phyloP scores from a whole-genome alignment of 2,797 vertebrate species.

The Notoglanidium macrostoma region DNA sequence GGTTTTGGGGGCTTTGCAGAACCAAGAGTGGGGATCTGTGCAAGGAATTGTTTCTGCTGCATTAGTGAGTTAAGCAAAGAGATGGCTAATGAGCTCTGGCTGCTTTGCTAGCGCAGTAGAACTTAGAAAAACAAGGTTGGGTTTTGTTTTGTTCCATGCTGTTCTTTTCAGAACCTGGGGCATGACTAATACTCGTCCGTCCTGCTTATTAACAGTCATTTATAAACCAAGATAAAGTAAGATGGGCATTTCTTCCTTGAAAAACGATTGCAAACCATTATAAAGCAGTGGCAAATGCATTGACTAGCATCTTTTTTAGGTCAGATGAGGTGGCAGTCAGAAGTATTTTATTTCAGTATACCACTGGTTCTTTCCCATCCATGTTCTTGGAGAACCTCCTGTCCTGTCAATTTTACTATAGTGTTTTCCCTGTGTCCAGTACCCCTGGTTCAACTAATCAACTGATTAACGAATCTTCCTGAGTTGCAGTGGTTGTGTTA shows the following conservation, averaged over 20 bases:
- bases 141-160: constrained; percentile 19
- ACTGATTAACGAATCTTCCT: neutral
- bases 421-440: neutral
- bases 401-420: neutral
- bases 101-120: neutral
- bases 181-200: neutral
- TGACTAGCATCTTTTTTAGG: neutral
- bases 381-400: neutral
- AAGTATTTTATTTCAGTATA: neutral
- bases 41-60: constrained; percentile 25
- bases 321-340: neutral
- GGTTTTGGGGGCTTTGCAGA: constrained; percentile 21
- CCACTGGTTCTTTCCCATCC: neutral
- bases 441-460: neutral
- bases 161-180: constrained; percentile 11
- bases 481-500: neutral
- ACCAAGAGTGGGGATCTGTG: constrained; percentile 25
- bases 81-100: constrained; percentile 4
- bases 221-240: neutral
- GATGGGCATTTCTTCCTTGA: neutral
- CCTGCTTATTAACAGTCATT: constrained; percentile 1
- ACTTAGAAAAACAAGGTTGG: neutral
- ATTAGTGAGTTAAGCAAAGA: constrained; percentile 23
- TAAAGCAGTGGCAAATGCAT: neutral
- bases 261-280: neutral